Evolutionary conservation across 2,797 vertebrate species (phyloP).

Genomic region (Enteromius afrohamiltoni): DNA sequence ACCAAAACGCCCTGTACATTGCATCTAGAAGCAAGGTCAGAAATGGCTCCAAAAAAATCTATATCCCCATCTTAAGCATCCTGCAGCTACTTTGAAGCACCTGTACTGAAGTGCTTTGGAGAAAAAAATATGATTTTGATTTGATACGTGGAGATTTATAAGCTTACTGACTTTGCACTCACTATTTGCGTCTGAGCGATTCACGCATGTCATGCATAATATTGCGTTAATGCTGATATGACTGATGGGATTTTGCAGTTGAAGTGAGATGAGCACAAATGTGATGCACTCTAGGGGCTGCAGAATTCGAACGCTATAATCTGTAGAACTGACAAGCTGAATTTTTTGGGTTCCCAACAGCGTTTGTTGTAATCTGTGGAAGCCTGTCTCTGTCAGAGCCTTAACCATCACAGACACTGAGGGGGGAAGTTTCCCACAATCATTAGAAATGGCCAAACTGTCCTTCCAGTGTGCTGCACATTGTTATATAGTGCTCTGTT

Average conservation of each 20-base stretch:
- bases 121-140: slow-evolving; percentile 18
- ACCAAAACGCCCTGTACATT: neutral
- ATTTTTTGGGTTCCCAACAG: slow-evolving; percentile 10
- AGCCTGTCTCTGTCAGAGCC: neutral
- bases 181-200: slow-evolving; percentile 5
- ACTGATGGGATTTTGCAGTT: neutral
- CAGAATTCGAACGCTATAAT: slow-evolving; percentile 40
- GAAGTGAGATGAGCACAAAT: neutral
- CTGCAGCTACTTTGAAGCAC: neutral
- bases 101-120: slow-evolving; percentile 12
- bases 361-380: neutral
- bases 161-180: slow-evolving; percentile 2
- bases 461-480: neutral
- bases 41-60: neutral
- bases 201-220: slow-evolving; percentile 14
- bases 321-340: slow-evolving; percentile 41
- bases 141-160: slow-evolving; percentile 15
- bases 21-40: neutral
- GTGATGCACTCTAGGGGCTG: slow-evolving; percentile 25
- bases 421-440: neutral
- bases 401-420: neutral
- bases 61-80: slow-evolving; percentile 11
- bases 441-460: neutral
- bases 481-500: neutral
- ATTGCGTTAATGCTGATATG: slow-evolving; percentile 23